A percentile compares a stretch with the other conserved stretches of the same genome.
Evolutionary conservation across 2,113 vertebrate genomes (phyloP).

Genomic region (Serilophus lunatus): DNA sequence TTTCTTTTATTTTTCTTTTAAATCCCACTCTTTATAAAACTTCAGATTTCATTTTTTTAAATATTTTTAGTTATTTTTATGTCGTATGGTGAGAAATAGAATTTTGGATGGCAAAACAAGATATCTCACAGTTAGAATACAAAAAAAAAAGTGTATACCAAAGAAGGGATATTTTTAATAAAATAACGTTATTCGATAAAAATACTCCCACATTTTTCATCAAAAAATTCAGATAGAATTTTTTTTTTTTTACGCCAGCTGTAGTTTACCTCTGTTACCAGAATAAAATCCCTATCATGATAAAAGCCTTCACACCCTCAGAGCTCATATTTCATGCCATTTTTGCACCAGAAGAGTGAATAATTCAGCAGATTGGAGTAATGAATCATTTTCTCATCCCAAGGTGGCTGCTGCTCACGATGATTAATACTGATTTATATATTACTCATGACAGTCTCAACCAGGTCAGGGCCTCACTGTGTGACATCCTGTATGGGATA

Average conservation of each 20-base stretch:
- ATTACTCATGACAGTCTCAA: conserved; percentile 43
- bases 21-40: not conserved
- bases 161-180: not conserved
- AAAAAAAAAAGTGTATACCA: not conserved
- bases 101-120: not conserved
- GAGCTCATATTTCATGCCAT: conserved; percentile 59
- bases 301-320: conserved; percentile 40
- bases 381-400: conserved; percentile 68
- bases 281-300: conserved; percentile 4
- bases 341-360: conserved; percentile 67
- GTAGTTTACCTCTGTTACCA: conserved; percentile 9
- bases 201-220: not conserved
- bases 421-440: conserved; percentile 67
- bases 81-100: not conserved
- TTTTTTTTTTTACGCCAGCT: not conserved
- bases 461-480: not conserved
- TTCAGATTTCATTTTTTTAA: not conserved
- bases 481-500: not conserved
- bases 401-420: conserved; percentile 47
- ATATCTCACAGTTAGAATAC: not conserved
- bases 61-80: not conserved
- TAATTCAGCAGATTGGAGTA: conserved; percentile 68
- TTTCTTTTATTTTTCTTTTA: not conserved
- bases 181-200: not conserved
- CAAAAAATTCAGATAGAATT: not conserved